Evolutionary conservation across 2,113 vertebrate genomes (phyloP).

Genomic region (Xiphias gladius): DNA sequence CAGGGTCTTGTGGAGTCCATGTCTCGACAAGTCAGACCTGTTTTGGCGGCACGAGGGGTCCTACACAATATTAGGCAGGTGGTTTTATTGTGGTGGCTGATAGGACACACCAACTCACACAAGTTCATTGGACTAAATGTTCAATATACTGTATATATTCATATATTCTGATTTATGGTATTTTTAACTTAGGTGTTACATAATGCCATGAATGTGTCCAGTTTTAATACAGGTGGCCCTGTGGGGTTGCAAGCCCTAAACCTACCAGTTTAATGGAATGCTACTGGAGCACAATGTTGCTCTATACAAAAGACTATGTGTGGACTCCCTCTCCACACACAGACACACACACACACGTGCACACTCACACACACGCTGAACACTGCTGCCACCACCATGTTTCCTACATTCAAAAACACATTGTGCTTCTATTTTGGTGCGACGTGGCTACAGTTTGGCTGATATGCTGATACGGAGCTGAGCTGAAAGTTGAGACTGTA

Average conservation of each 20-base stretch:
- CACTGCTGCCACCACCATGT: slow-evolving; percentile 27
- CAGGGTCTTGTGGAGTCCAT: too few species aligned
- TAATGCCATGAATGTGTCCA: slow-evolving; percentile 4
- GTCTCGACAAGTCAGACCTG: too few species aligned
- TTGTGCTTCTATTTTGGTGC: slow-evolving; percentile 66
- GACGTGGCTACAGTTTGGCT: slow-evolving; percentile 54
- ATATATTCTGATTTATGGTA: not conserved
- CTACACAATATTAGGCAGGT: too few species aligned
- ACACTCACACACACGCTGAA: slow-evolving; percentile 19
- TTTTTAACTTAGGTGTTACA: not conserved
- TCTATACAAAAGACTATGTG: not conserved
- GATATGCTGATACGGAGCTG: slow-evolving; percentile 60
- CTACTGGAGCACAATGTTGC: not conserved
- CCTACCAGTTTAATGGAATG: not conserved
- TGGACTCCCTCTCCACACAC: slow-evolving; percentile 1
- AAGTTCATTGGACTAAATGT: not conserved
- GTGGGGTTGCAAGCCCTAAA: slow-evolving; percentile 2
- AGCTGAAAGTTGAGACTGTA: slow-evolving; percentile 67
- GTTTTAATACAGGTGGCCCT: not conserved
- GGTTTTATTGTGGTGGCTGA: too few species aligned
- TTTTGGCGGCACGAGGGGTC: too few species aligned
- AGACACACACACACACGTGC: slow-evolving; percentile 22
- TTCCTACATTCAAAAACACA: slow-evolving; percentile 52
- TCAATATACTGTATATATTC: not conserved
- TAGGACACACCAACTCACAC: not conserved